Conservation (phyloP, 2,797 vertebrate species). For the Cetoscarus ocellatus region DNA sequence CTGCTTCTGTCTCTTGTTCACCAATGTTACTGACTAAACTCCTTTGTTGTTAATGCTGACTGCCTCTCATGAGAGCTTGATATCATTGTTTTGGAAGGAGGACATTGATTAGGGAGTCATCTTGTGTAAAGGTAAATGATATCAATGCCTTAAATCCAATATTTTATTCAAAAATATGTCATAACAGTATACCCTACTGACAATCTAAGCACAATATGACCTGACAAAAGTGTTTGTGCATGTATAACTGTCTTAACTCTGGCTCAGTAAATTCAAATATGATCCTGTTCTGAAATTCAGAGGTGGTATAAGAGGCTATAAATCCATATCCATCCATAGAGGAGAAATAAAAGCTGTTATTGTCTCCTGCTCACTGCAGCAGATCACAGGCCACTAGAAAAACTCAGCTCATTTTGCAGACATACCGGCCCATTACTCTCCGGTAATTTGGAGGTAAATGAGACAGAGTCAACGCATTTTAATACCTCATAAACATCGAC, state of each 20-base stretch:
- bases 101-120: too few relatives aligned
- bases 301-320: constrained; percentile 17
- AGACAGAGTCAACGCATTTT: constrained; percentile 59
- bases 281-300: constrained; percentile 10
- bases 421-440: constrained; percentile 37
- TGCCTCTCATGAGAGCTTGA: too few relatives aligned
- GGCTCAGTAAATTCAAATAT: constrained; percentile 17
- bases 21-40: too few relatives aligned
- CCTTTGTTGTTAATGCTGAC: too few relatives aligned
- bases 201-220: constrained; percentile 15
- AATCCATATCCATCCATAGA: constrained; percentile 40
- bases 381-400: constrained; percentile 30
- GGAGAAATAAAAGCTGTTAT: constrained; percentile 13
- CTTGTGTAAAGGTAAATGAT: too few relatives aligned
- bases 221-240: constrained; percentile 26
- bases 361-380: constrained; percentile 29
- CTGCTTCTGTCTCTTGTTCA: too few relatives aligned
- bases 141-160: too few relatives aligned
- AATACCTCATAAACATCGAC: constrained; percentile 67
- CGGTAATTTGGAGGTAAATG: constrained; percentile 65
- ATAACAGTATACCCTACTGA: not conserved
- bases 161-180: too few relatives aligned
- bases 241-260: constrained; percentile 33
- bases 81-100: too few relatives aligned
- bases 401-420: constrained; percentile 44